Evolutionary conservation across 2,797 vertebrate species (phyloP).

Genomic region (Ctenopoma multispine): DNA sequence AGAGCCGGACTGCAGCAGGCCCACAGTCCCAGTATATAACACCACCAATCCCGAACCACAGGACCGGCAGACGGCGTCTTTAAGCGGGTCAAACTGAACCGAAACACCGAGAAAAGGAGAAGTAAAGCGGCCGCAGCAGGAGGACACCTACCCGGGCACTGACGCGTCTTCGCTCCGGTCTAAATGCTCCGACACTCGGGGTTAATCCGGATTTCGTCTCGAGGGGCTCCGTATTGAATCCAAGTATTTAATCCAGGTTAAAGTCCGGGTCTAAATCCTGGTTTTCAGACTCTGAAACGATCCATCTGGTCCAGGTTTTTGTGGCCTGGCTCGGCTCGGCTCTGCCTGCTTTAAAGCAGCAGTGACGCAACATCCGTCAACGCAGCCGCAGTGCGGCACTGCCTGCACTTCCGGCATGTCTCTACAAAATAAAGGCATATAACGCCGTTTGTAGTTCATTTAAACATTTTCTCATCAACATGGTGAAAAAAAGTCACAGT

Average conservation of each 20-base stretch:
- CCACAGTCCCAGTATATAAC: background rate
- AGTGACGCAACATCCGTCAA: conserved; percentile 74
- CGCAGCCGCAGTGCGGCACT: rapidly evolving
- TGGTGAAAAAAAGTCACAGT: too few species aligned
- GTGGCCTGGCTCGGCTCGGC: conserved; percentile 32
- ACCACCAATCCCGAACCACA: background rate
- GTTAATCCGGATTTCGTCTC: background rate
- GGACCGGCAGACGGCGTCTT: background rate
- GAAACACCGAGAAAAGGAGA: background rate
- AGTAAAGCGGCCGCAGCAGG: background rate
- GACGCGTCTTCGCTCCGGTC: conserved; percentile 25
- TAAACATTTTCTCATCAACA: too few species aligned
- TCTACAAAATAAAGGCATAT: background rate
- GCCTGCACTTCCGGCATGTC: conserved; percentile 22
- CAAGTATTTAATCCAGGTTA: background rate
- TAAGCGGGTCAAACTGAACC: background rate
- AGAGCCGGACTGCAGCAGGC: conserved; percentile 39
- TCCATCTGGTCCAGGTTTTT: conserved; percentile 39
- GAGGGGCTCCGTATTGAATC: too few species aligned
- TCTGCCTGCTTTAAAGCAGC: conserved; percentile 53
- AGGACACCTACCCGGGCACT: conserved; percentile 35
- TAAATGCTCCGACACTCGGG: conserved; percentile 1
- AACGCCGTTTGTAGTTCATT: too few species aligned
- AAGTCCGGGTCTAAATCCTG: conserved; percentile 4
- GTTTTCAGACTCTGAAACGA: background rate